Evolutionary conservation across 2,888 invertebrate genomes (phyloP), one percentile per base, ranked within the genome.

Genomic region (Folsomia manolachei): DNA sequence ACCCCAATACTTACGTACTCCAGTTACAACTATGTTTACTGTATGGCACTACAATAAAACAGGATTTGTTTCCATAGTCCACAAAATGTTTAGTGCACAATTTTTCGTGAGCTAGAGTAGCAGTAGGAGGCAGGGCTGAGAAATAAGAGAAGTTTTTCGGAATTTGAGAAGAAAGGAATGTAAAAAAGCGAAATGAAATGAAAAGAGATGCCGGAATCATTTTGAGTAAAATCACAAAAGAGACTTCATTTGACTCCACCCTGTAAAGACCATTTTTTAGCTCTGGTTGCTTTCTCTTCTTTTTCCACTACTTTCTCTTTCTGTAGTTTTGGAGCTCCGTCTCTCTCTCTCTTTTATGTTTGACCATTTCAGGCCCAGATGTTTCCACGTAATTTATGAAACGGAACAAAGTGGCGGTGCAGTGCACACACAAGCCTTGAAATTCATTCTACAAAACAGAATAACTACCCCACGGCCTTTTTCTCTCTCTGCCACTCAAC

Each of bases 381-480:
- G 79, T 74, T 78, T 75, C 78, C 74, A 61, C 61, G 73, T 79
- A 78, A 79, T 79, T 79, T 79, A 79, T 79, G 77, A 77, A 76
- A 75, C 67, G 71, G 71, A 71, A 72, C 71, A 73, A 73, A 75
- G 67, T 75, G 75, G 70, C 71, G 69, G 53, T 64, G 74, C 7
- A 39, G 39, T 39, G 14, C 14, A 39, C 14, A 39, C n/a, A n/a
- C n/a, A n/a, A n/a, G n/a, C n/a, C n/a, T n/a, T n/a, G n/a, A n/a
- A n/a, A n/a, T n/a, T n/a, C n/a, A n/a, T n/a, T n/a, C n/a, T n/a
- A n/a, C n/a, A n/a, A n/a, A n/a, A n/a, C n/a, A n/a, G n/a, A n/a
- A n/a, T n/a, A n/a, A n/a, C 39, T 9, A 9, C 39, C 39, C 39
- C 14, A 39, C 39, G 14, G 4, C 39, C 14, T 39, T 39, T 14